Conservation (phyloP, 1,140 invertebrate species). For the Portunus trituberculatus region DNA sequence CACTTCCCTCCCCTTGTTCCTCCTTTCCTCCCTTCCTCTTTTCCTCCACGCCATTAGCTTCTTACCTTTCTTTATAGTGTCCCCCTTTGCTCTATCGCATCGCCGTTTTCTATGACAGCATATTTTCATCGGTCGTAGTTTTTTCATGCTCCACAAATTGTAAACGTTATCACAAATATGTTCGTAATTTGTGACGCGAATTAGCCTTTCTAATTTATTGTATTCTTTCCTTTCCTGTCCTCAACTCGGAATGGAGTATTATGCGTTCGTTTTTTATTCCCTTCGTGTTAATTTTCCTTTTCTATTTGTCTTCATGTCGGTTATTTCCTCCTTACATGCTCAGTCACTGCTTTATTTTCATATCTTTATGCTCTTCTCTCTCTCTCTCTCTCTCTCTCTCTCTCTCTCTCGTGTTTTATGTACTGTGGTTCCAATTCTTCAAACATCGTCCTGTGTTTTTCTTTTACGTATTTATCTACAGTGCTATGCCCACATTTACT, state of each 20-base stretch:
- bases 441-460: no score
- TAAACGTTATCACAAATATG: background rate
- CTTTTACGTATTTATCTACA: no score
- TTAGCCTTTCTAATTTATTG: background rate
- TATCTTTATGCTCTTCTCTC: no score
- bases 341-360: no score
- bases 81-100: background rate
- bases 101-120: background rate
- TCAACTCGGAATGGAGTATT: background rate
- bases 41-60: background rate
- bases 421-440: no score
- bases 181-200: background rate
- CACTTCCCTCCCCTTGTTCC: slow-evolving; percentile 1
- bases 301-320: background rate
- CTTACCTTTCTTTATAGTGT: slow-evolving; percentile 11
- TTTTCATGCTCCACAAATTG: background rate
- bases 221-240: background rate
- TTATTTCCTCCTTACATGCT: background rate
- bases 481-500: no score
- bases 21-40: background rate
- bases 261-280: background rate
- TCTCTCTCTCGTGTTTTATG: no score
- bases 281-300: background rate
- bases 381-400: no score
- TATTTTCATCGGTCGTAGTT: background rate